Base-by-base conservation (phyloP, 2,888 invertebrate genomes). In the Pristionchus entomophagus region DNA sequence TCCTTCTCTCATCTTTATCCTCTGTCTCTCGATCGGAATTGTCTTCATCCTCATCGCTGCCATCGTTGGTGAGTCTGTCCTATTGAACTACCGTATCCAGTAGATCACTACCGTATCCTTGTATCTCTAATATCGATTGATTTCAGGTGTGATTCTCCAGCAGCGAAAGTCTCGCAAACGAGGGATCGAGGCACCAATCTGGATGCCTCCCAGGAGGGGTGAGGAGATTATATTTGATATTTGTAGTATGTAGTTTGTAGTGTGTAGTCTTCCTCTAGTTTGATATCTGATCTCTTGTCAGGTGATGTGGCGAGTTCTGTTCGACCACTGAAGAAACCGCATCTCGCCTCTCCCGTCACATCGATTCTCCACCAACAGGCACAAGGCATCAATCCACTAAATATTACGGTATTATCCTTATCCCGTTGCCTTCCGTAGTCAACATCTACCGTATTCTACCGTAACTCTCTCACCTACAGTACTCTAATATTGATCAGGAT, bases 251-350 rank as follows among this genome's bases (percentile, higher is more conserved):
- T n/a, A 45, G 45, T 45, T 14, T 45, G 6, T 10, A 14, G 45
- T 45, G 14, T 45, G 14, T 14, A 14, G 14, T 45, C 45, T 45
- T 45, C 14, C 8, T 73, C 41, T 12, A 41, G 26, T 73, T n/a
- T 73, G 73, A 45, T 26, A 8, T 45, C n/a, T 45, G n/a, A 73
- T 73, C 35, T 73, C n/a, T 41, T 69, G 22, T 45, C 73, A 73
- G 73, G 73, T 1, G 73, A 73, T 3, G 45, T 12, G 2, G 45
- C 73, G 10, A n/a, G 14, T 0, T 2, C 12, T 26, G n/a, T 45
- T 4, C 3, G 22, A 0, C 73, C 38, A 4, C 10, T 22, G 26
- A 73, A 73, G 73, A 41, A 73, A 41, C 41, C 73, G 0, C 73
- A 41, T 26, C 12, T 45, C 45, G 22, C 26, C 12, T 32, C 41